A percentile compares a stretch with the other conserved stretches of the same genome.
Conservation (phyloP, 1,140 invertebrate genomes). For the Cephus cinctus region DNA sequence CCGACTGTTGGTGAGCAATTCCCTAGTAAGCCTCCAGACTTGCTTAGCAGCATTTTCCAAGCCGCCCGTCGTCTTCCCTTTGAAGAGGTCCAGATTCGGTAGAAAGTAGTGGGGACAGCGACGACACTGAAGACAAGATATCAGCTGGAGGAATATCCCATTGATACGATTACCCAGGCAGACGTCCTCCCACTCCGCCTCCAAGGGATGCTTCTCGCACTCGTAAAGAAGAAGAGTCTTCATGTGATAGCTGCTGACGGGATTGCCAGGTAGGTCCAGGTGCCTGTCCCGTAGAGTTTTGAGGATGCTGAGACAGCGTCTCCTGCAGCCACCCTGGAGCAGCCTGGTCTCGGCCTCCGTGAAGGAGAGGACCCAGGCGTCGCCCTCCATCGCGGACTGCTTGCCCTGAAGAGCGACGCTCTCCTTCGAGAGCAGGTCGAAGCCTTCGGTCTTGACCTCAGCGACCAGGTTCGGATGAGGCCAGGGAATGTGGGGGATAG, state of each 20-base stretch:
- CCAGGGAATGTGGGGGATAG: conserved; percentile 84
- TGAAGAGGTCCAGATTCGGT: conserved; percentile 84
- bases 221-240: conserved; percentile 90
- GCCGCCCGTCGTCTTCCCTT: conserved; percentile 82
- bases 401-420: conserved; percentile 77
- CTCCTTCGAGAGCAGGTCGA: conserved; percentile 89
- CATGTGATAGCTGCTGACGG: conserved; percentile 84
- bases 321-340: conserved; percentile 76
- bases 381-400: conserved; percentile 90
- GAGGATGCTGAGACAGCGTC: conserved; percentile 80
- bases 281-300: conserved; percentile 89
- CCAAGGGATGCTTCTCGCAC: conserved; percentile 92
- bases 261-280: conserved; percentile 83
- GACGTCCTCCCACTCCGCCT: conserved; percentile 90
- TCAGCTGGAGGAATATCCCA: conserved; percentile 93
- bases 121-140: conserved; percentile 91
- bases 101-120: conserved; percentile 92
- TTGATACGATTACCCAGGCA: conserved; percentile 88
- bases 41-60: conserved; percentile 90
- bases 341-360: conserved; percentile 84
- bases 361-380: conserved; percentile 92
- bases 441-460: conserved; percentile 92
- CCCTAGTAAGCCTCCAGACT: conserved; percentile 85
- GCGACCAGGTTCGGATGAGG: conserved; percentile 86
- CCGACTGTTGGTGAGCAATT: conserved; percentile 84